Base-by-base conservation (phyloP, 2,113 vertebrate species). In the Nanorana parkeri region DNA sequence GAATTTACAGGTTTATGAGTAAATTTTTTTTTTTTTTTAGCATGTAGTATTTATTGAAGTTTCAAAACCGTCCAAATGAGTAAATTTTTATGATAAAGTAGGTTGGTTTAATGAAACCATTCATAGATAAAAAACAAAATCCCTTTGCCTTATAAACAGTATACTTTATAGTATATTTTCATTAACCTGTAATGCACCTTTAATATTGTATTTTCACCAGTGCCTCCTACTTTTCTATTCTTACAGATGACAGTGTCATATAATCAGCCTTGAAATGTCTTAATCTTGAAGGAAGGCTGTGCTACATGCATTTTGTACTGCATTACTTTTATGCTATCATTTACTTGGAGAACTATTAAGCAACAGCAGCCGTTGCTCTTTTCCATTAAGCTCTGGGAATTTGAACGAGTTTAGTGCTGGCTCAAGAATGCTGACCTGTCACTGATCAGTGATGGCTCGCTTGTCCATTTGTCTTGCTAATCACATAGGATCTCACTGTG, bases 401-500 rank as follows among this genome's bases (percentile, higher is more conserved):
- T 65, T 19, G 60, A 52, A 23, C 13, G 17, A 24, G 29, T 61
- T 79, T 29, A 60, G 29, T 47, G 17, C 32, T 19, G 15, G 41
- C 32, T 17, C 23, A 15, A 32, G 55, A 58, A 19, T 55, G 19
- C 23, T 80, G 68, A 72, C 67, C 68, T 54, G 24, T 32, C 21
- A 26, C 7, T 54, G 15, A 63, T 0, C 16, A 63, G 36, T 47
- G 56, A 81, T 41, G 74, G 20, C 41, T 52, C 11, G 15, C n/a
- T 54, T 41, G 13, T 56, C 41, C 17, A 28, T 65, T 61, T 66
- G 15, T 80, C 66, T 63, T 69, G 23, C 68, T 81, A 81, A 51
- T 72, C 47, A 66, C 51, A 55, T 55, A 19, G n/a, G 61, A 54
- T 61, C 68, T 64, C 26, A 21, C 29, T 64, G 32, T 29, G 56